Percentiles rank a stretch among this genome's conserved stretches.
Conservation (phyloP, 2,113 vertebrate species). For the Vimba vimba region DNA sequence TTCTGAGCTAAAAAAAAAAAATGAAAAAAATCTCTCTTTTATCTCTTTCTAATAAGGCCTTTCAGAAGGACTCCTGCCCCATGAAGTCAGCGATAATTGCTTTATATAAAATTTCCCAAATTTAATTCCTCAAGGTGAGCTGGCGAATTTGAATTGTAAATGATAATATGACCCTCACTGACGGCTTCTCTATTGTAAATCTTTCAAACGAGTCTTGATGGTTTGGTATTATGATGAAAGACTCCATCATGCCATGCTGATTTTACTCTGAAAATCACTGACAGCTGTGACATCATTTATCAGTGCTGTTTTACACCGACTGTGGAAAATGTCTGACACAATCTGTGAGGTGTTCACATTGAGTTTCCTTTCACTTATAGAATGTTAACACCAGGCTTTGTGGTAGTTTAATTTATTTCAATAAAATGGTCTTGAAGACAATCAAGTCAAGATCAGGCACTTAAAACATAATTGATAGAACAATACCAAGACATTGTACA, state of each 20-base stretch:
- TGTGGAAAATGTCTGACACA: neutral
- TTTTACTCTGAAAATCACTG: neutral
- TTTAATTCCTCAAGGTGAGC: slow-evolving; percentile 59
- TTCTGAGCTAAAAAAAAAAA: too few relatives aligned
- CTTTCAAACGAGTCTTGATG: neutral
- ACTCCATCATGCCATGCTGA: neutral
- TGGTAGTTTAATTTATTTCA: neutral
- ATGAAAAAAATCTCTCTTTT: slow-evolving; percentile 49
- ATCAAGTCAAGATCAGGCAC: neutral
- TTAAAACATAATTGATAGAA: neutral
- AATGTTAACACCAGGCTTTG: neutral
- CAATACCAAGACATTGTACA: neutral
- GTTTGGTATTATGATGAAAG: neutral
- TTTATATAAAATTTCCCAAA: slow-evolving; percentile 62
- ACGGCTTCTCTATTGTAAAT: neutral
- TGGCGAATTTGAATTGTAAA: slow-evolving; percentile 52
- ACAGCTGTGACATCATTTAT: slow-evolving; percentile 7
- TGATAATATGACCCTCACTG: slow-evolving; percentile 32
- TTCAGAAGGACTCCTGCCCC: slow-evolving; percentile 55
- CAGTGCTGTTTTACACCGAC: slow-evolving; percentile 1
- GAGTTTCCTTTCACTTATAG: neutral
- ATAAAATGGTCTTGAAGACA: neutral
- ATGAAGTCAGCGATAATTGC: slow-evolving; percentile 58
- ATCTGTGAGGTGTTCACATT: neutral
- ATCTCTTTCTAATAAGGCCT: slow-evolving; percentile 61